Base-by-base conservation (phyloP, 92 coral and sea anemone genomes). In the Porites lobata region DNA sequence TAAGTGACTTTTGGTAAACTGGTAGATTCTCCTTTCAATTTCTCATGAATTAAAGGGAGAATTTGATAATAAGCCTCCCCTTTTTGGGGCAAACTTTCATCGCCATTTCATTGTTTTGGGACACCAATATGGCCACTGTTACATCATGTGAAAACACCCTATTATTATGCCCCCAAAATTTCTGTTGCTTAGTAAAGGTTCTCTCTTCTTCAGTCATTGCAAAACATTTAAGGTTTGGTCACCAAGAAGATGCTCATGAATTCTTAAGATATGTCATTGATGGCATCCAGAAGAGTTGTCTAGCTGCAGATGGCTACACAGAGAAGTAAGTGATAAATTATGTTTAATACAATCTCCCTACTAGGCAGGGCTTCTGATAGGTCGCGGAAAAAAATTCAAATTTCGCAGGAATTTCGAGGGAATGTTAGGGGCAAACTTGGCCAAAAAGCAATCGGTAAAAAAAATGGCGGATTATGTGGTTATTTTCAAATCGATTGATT, bases 221-320 rank as follows among this genome's bases (percentile, higher is more conserved):
- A 54, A 98, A 96, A 52, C 98, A 98, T 76, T 87, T 98, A 53
- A 92, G 96, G 69, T 98, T 98, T 94, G 99, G 99, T 1, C 98
- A 98, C 67, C 99, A 98, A 80, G 99, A 98, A 64, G 99, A 98
- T 89, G 94, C 99, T 2, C 99, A 98, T 88, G 99, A 98, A 63
- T 98, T 98, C 76, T 89, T 98, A n/a, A 88, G 99, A 77, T 98
- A 98, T 72, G 98, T 98, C 76, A 92, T 98, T 91, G 99, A 98
- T 78, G 98, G 99, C 29, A 96, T 98, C 96, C 96, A 96, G 84
- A 96, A 95, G 78, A 95, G 98, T 68, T 92, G 98, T 56, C 86
- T 98, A 24, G 92, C 96, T 69, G 95, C 95, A 9, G 88, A 84
- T 38, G 86, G 92, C 2, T 73, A 84, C 21, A 84, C 87, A 21